Conservation (phyloP, 1,140 invertebrate species). For the Drosophila insularis region DNA sequence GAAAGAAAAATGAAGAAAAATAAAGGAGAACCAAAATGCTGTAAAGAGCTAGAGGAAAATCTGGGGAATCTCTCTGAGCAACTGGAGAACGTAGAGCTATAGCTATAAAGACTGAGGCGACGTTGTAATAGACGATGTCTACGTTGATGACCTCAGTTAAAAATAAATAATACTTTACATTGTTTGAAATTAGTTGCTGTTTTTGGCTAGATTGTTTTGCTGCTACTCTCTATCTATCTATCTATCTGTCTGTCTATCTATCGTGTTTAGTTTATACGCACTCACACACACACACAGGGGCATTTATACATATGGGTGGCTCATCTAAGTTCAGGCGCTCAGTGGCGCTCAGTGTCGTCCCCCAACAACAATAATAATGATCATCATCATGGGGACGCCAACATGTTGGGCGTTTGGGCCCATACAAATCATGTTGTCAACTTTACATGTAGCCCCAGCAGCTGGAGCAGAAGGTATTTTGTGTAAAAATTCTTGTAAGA, state of each 20-base stretch:
- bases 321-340: slow-evolving; percentile 70
- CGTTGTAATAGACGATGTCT: slow-evolving; percentile 58
- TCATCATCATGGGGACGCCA: not conserved
- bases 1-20: slow-evolving; percentile 20
- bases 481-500: slow-evolving; percentile 73
- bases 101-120: slow-evolving; percentile 9
- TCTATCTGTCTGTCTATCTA: slow-evolving; percentile 3
- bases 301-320: slow-evolving; percentile 6
- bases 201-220: slow-evolving; percentile 55
- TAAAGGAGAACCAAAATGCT: not conserved
- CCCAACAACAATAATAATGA: slow-evolving; percentile 18
- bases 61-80: slow-evolving; percentile 24
- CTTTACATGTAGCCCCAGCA: slow-evolving; percentile 44
- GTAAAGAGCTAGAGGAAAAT: slow-evolving; percentile 2
- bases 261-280: not conserved
- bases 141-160: slow-evolving; percentile 76
- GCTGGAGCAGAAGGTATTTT: slow-evolving; percentile 52
- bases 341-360: slow-evolving; percentile 66
- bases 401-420: slow-evolving; percentile 30
- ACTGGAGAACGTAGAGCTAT: slow-evolving; percentile 14
- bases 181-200: slow-evolving; percentile 77
- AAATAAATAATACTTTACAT: slow-evolving; percentile 80
- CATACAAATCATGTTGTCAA: slow-evolving; percentile 74
- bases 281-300: not conserved
- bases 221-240: slow-evolving; percentile 26